A percentile compares a stretch with the other conserved stretches of the same genome.
phyloP scores from a whole-genome alignment of 2,113 vertebrate genomes.

The Alexandromys fortis region DNA sequence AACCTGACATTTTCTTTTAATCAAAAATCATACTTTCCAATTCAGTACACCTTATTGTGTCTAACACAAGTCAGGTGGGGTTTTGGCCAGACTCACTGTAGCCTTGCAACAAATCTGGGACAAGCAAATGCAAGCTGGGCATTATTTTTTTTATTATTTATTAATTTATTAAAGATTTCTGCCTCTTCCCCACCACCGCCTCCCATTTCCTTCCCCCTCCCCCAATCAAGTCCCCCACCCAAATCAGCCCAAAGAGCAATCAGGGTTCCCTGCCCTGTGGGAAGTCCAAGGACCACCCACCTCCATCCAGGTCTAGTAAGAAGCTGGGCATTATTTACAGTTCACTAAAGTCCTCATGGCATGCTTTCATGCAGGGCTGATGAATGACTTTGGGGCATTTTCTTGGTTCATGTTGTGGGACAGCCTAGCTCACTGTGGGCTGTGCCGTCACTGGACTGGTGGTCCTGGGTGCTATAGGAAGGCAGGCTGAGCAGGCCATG shows the following conservation, averaged over 20 bases:
- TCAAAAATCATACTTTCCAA: neutral
- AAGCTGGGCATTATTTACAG: neutral
- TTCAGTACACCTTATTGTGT: neutral
- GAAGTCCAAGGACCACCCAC: no score
- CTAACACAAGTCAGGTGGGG: neutral
- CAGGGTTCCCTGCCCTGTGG: no score
- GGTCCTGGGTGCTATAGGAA: no score
- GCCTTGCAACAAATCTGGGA: neutral
- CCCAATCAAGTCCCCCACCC: no score
- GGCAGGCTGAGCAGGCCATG: neutral
- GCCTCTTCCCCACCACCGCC: no score
- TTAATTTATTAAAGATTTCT: no score
- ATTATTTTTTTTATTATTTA: neutral
- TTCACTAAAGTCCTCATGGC: neutral
- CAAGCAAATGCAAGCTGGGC: neutral
- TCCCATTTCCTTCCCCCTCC: no score
- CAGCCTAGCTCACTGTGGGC: neutral
- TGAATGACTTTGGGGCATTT: neutral
- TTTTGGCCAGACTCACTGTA: fast-evolving
- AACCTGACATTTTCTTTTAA: neutral
- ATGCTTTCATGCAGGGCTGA: neutral
- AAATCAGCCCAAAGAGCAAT: no score
- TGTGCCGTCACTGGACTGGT: neutral
- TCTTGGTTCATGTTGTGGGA: neutral
- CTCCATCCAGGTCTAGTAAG: no score